These are phyloP conservation scores for Nomada fabriciana DNA, from an alignment of 2,888 invertebrate species.

Conservation along the genomic window DNA sequence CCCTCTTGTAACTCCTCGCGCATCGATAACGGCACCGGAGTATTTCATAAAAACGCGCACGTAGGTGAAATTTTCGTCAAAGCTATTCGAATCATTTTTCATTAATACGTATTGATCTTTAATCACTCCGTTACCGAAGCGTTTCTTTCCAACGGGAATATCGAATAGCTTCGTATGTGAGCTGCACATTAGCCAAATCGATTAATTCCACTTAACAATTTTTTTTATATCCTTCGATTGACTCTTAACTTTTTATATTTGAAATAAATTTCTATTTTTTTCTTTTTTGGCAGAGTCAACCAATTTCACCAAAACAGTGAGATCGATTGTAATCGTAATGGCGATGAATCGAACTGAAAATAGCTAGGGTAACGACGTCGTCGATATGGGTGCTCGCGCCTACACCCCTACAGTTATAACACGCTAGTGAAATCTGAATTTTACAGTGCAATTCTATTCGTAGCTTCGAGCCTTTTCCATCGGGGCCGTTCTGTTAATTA, in stretches of 20 bases:
- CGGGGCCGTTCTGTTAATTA: slow-evolving; percentile 15
- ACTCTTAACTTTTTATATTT: too few species aligned
- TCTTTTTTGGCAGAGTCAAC: too few species aligned
- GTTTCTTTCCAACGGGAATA: not conserved
- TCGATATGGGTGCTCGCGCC: slow-evolving; percentile 14
- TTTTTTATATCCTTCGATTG: too few species aligned
- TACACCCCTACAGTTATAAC: not conserved
- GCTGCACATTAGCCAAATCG: too few species aligned
- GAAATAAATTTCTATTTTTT: not conserved
- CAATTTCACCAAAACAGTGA: not conserved
- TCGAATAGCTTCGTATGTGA: not conserved
- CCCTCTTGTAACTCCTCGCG: slow-evolving; percentile 17
- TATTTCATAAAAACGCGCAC: not conserved
- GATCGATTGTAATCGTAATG: slow-evolving; percentile 6
- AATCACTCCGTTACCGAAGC: slow-evolving; percentile 36
- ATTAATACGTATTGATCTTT: slow-evolving; percentile 32
- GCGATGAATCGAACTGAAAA: slow-evolving; percentile 6
- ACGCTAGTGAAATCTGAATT: slow-evolving; percentile 29
- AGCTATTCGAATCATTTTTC: not conserved
- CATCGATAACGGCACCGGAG: not conserved
- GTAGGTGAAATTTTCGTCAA: not conserved
- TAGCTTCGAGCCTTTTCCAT: slow-evolving; percentile 2
- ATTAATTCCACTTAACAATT: too few species aligned
- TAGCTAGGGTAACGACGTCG: not conserved
- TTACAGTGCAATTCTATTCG: slow-evolving; percentile 21